Percentiles rank a stretch among this genome's conserved stretches.
phyloP scores from a whole-genome alignment of 2,797 vertebrate species.

The Gallinago solitaria region DNA sequence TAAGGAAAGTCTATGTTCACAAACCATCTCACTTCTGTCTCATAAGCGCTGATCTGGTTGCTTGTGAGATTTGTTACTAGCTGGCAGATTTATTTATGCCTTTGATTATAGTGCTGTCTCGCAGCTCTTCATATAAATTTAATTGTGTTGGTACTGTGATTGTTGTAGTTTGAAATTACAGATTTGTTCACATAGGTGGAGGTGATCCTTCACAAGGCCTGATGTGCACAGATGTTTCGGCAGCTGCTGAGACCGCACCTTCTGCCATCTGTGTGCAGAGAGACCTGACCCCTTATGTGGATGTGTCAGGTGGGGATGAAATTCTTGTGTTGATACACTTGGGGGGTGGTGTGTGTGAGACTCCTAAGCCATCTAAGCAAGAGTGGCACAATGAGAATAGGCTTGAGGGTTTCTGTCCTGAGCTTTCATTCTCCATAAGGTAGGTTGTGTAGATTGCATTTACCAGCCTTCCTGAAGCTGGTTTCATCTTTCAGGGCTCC shows the following conservation, averaged over 20 bases:
- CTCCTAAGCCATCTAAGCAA: neutral
- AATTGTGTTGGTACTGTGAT: neutral
- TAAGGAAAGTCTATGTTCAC: neutral
- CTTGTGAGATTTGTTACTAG: neutral
- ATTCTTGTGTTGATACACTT: neutral
- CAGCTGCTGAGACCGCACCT: neutral
- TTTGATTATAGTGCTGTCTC: neutral
- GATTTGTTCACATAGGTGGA: fast-evolving
- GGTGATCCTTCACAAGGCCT: neutral
- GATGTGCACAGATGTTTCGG: neutral
- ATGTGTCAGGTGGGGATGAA: neutral
- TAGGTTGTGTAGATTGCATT: neutral
- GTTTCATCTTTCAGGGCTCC: neutral
- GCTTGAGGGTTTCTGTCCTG: neutral
- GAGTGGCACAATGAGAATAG: neutral
- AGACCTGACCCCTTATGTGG: neutral
- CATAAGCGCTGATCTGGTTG: neutral
- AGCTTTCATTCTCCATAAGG: neutral
- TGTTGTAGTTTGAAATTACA: fast-evolving
- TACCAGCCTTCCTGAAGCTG: neutral
- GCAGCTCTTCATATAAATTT: neutral
- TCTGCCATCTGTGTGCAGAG: neutral
- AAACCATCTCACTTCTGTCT: neutral
- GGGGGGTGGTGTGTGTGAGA: neutral
- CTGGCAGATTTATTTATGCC: neutral